A percentile compares a stretch with the other conserved stretches of the same genome.
These are phyloP conservation scores for Oryzias woworae DNA, from an alignment of 2,113 vertebrate genomes.

Conservation along the genomic window DNA sequence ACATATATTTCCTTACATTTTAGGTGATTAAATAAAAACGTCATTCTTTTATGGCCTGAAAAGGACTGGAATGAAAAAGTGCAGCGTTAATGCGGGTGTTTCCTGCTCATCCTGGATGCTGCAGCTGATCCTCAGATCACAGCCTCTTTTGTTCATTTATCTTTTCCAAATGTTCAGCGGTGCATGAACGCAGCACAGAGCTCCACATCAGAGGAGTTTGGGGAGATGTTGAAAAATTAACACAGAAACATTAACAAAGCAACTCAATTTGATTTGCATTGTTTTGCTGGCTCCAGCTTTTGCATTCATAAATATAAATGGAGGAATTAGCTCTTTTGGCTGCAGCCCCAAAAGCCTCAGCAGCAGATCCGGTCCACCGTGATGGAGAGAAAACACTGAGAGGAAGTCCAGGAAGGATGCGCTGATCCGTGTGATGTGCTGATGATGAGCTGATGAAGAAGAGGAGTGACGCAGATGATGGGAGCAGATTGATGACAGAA, in stretches of 20 bases:
- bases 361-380: conserved; percentile 34
- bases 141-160: neutral
- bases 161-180: conserved; percentile 31
- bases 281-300: conserved; percentile 58
- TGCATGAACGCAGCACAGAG: conserved; percentile 44
- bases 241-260: conserved; percentile 52
- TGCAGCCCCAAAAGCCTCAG: conserved; percentile 34
- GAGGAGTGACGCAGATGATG: conserved; percentile 2
- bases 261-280: conserved; percentile 59
- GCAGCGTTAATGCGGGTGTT: too few relatives aligned
- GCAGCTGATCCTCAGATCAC: too few relatives aligned
- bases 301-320: conserved; percentile 76
- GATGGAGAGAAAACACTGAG: conserved; percentile 16
- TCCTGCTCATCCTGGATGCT: too few relatives aligned
- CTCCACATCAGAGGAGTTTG: conserved; percentile 26
- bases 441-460: conserved; percentile 42
- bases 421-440: conserved; percentile 60
- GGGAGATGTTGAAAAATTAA: conserved; percentile 22
- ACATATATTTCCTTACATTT: too few relatives aligned
- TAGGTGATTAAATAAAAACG: too few relatives aligned
- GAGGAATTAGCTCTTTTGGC: conserved; percentile 58
- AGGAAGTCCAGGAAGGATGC: conserved; percentile 48
- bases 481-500: conserved; percentile 7
- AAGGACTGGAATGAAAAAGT: too few relatives aligned
- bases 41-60: too few relatives aligned